Base-by-base conservation (phyloP, 2,113 vertebrate species). In the Corvus moneduloides region DNA sequence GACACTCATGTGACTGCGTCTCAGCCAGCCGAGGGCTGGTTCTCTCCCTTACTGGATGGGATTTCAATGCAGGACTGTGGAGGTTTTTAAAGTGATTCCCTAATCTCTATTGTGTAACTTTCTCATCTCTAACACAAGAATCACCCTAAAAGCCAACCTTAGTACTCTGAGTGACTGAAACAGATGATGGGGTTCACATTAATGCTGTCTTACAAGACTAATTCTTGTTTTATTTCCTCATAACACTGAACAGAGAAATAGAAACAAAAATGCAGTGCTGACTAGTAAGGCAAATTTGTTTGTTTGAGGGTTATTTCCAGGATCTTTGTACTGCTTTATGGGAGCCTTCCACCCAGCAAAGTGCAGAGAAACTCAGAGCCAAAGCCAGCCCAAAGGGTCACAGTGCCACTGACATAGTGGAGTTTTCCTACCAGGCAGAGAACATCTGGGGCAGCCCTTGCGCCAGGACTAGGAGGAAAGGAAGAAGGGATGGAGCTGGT, bases 1-100 rank as follows among this genome's bases (percentile, higher is more conserved):
- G 67, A 91, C 52, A 63, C 46, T 92, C 85, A 71, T 61, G 48
- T 84, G 88, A 94, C 68, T 81, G 61, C 13, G 0, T 94, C 88
- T 84, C 83, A 77, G 79, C 91, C 82, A 84, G 85, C 91, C 90
- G 4, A 76, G 86, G 80, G 58, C 35, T 67, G 55, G 35, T 92
- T 68, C 54, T 93, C 55, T 96, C 89, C 59, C 87, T 67, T 72
- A 37, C 64, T 91, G 77, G 81, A 77, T 78, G 85, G 62, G 35
- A 71, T 95, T 90, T 97, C 96, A 95, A n/a, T 87, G 69, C 86
- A 93, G 73, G 90, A 69, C 28, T 96, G 75, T 97, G 93, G 62
- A 76, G 59, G 80, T 80, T 73, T 76, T 93, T 54, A 13, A 94
- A 96, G 90, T 39, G 68, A 87, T 90, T 94, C 91, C 92, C 75